Conservation (phyloP, 2,113 vertebrate genomes). For the Phalacrocorax aristotelis region DNA sequence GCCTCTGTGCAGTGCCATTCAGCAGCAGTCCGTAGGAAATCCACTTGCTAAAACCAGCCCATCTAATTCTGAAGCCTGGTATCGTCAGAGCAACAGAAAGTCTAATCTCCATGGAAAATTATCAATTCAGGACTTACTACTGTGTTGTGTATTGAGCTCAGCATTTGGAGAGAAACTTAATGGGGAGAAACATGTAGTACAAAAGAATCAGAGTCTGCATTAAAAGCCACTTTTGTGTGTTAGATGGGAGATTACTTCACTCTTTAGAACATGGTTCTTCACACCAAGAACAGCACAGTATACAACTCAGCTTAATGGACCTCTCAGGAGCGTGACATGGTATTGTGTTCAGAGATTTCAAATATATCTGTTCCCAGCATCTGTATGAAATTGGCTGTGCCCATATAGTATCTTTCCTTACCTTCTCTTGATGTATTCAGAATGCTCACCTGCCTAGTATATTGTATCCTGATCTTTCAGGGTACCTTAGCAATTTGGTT, state of each 20-base stretch:
- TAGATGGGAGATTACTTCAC: neutral
- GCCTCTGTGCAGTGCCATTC: neutral
- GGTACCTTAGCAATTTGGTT: neutral
- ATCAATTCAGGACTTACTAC: neutral
- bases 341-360: neutral
- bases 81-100: neutral
- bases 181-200: neutral
- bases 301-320: neutral
- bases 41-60: neutral
- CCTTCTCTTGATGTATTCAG: neutral
- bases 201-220: neutral
- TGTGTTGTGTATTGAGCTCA: neutral
- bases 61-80: neutral
- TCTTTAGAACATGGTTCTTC: neutral
- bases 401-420: neutral
- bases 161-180: neutral
- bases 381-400: neutral
- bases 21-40: neutral
- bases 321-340: neutral
- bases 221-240: slow-evolving; percentile 9
- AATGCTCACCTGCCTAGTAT: neutral
- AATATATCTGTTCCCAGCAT: neutral
- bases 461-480: neutral
- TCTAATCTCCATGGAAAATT: slow-evolving; percentile 45
- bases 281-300: neutral